phyloP scores from a whole-genome alignment of 2,797 vertebrate genomes.

The Trachops cirrhosus region DNA sequence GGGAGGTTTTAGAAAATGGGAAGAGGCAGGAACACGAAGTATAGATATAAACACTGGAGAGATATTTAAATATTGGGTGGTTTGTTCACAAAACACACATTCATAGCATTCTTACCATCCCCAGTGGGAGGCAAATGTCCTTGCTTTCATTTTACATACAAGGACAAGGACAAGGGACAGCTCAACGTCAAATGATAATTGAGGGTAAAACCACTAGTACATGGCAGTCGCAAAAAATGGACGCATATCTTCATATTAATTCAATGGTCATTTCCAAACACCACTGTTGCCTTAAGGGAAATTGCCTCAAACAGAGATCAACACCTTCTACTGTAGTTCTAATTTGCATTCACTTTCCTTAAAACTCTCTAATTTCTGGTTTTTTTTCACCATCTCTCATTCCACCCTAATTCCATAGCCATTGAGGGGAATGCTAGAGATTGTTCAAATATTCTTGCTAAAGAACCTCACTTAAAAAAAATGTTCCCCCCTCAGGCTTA shows the following conservation, averaged over 20 bases:
- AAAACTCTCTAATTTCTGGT: background rate
- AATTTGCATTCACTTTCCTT: background rate
- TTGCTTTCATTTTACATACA: background rate
- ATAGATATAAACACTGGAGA: background rate
- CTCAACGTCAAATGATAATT: slow-evolving; percentile 2
- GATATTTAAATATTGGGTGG: background rate
- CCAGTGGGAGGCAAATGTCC: background rate
- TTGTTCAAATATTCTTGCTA: background rate
- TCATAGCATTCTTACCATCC: background rate
- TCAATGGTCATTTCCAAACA: background rate
- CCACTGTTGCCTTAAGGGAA: background rate
- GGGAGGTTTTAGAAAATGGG: background rate
- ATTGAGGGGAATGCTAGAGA: background rate
- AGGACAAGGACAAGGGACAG: background rate
- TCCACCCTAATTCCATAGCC: background rate
- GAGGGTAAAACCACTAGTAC: background rate
- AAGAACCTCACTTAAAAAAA: background rate
- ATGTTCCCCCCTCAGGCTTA: background rate
- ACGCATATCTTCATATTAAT: background rate
- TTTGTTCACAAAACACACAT: background rate
- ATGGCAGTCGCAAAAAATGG: background rate
- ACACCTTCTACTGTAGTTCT: background rate
- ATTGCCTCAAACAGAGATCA: background rate
- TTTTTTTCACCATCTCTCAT: background rate
- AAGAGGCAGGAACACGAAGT: background rate